phyloP scores from a whole-genome alignment of 1,140 invertebrate genomes.

The Ostrea edulis region DNA sequence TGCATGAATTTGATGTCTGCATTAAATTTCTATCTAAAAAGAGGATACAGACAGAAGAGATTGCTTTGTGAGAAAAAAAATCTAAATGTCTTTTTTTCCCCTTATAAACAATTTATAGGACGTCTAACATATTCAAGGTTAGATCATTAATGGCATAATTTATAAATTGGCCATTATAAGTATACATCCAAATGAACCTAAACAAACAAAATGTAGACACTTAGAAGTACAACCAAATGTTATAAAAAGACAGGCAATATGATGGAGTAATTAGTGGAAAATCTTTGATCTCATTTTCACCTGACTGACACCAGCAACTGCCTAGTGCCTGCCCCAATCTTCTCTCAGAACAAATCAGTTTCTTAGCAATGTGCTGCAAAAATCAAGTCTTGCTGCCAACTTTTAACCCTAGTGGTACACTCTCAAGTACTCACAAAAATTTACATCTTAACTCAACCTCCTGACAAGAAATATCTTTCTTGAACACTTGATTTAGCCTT shows the following conservation, averaged over 20 bases:
- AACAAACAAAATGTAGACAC: not conserved
- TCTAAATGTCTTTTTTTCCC: too few relatives aligned
- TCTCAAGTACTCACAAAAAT: slow-evolving; percentile 21
- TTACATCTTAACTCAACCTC: not conserved
- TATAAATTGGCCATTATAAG: too few relatives aligned
- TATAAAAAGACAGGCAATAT: not conserved
- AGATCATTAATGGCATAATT: too few relatives aligned
- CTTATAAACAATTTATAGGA: too few relatives aligned
- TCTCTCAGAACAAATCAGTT: slow-evolving; percentile 15
- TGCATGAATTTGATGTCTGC: too few relatives aligned
- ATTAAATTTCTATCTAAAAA: too few relatives aligned
- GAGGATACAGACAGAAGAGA: too few relatives aligned
- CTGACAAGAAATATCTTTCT: not conserved
- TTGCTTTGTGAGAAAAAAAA: too few relatives aligned
- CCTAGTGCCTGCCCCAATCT: slow-evolving; percentile 15
- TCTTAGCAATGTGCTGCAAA: slow-evolving; percentile 20
- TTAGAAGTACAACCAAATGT: not conserved
- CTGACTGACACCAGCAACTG: slow-evolving; percentile 35
- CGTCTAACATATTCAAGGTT: too few relatives aligned
- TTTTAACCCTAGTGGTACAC: not conserved
- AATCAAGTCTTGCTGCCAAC: not conserved
- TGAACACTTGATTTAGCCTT: not conserved
- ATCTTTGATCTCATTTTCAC: slow-evolving; percentile 26
- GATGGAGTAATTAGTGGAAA: slow-evolving; percentile 21
- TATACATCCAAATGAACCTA: too few relatives aligned